Base-by-base conservation (phyloP, 2,888 invertebrate genomes). In the Cylindroiulus punctatus region DNA sequence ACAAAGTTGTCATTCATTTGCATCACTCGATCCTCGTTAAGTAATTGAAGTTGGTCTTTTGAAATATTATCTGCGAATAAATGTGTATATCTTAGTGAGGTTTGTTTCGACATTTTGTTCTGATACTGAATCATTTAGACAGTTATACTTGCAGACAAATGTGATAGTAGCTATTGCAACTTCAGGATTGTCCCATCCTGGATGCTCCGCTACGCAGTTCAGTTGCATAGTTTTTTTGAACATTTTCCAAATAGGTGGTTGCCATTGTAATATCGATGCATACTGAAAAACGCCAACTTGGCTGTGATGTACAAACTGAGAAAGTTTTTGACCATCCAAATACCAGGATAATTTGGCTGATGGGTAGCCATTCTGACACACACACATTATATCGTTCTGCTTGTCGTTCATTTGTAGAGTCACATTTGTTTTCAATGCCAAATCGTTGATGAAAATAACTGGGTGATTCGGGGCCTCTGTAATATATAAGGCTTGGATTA, bases 291-390 rank as follows among this genome's bases (percentile, higher is more conserved):
- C 30, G 32, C 2, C 12, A 76, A 76, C 76, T 30, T 76, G 10
- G 76, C 30, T 12, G 5, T 76, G 26, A 76, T 30, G 0, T 32
- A 32, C 76, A 17, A 30, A 76, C 17, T 30, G 30, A 32, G 76
- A 10, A 30, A 76, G 26, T 76, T 76, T 76, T 76, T 76, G 12
- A 12, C 30, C 76, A 14, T 76, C 76, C 76, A 76, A 76, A 17
- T 4, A 14, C 76, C 76, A 76, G 12, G 76, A 76, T 12, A 76
- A 76, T 17, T 76, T 76, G 14, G 76, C 30, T 26, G 76, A 76
- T 76, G 76, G 76, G 17, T 32, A 76, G 30, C 76, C 76, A 32
- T 76, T 76, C 32, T 76, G 30, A 17, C 76, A 30, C 76, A 76
- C 14, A 14, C 76, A 76, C 14, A 32, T 14, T 17, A 76, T 76